Conservation (phyloP, 2,113 vertebrate genomes). For the Cyprinodon variegatus region DNA sequence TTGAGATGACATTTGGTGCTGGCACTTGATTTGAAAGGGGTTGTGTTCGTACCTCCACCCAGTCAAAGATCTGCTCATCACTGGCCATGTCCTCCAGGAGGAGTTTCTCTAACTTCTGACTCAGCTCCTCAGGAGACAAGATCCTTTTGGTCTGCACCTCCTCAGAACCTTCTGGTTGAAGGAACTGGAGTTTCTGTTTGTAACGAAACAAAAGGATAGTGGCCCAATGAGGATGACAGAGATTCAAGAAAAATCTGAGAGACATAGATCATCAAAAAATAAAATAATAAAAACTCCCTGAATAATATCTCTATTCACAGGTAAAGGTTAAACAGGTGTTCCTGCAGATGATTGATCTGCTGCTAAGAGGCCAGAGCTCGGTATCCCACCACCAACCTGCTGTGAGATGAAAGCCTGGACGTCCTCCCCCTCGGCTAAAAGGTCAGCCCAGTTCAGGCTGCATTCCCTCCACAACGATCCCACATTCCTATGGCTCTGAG, state of each 20-base stretch:
- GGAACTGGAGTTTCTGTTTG: slow-evolving; percentile 92
- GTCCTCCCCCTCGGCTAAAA: slow-evolving; percentile 90
- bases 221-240: not conserved
- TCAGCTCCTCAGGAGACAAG: slow-evolving; percentile 88
- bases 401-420: slow-evolving; percentile 90
- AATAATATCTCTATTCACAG: too few relatives aligned
- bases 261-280: not conserved
- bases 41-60: slow-evolving; percentile 89
- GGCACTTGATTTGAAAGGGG: not conserved
- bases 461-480: slow-evolving; percentile 93
- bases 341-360: not conserved
- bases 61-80: slow-evolving; percentile 98
- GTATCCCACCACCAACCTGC: slow-evolving; percentile 79
- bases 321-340: not conserved
- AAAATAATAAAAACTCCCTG: not conserved
- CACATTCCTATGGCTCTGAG: slow-evolving; percentile 97
- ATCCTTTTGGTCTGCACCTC: slow-evolving; percentile 83
- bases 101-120: slow-evolving; percentile 89
- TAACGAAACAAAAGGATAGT: not conserved
- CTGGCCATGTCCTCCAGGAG: slow-evolving; percentile 92
- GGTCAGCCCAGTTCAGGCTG: slow-evolving; percentile 89
- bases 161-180: slow-evolving; percentile 83
- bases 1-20: not conserved
- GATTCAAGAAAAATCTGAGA: not conserved
- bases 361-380: not conserved